These are phyloP conservation scores for Entelurus aequoreus DNA, from an alignment of 2,113 vertebrate species.

Conservation along the genomic window DNA sequence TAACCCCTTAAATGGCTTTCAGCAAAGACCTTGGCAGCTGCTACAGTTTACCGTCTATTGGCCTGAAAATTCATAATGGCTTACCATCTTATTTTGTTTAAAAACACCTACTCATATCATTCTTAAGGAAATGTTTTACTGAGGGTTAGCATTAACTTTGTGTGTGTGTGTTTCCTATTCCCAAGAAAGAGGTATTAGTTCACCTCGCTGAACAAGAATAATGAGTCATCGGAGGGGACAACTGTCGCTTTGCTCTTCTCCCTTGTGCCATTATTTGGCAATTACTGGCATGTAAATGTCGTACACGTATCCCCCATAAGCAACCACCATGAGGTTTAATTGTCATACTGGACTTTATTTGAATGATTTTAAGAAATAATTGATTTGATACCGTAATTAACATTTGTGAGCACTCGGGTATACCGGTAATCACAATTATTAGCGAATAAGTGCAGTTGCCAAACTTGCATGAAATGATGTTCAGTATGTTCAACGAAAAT, in stretches of 20 bases:
- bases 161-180: constrained; percentile 32
- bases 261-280: constrained; percentile 43
- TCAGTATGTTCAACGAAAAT: background rate
- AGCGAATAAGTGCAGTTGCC: constrained; percentile 31
- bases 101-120: constrained; percentile 42
- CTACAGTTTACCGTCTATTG: constrained; percentile 11
- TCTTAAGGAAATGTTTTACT: constrained; percentile 38
- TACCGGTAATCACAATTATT: constrained; percentile 12
- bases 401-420: background rate
- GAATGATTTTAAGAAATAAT: constrained; percentile 41
- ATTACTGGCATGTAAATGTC: constrained; percentile 50
- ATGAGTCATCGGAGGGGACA: constrained; percentile 54
- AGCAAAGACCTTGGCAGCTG: constrained; percentile 17
- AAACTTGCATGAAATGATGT: background rate
- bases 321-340: constrained; percentile 29
- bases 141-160: constrained; percentile 24
- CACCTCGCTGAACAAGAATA: constrained; percentile 70
- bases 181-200: constrained; percentile 61
- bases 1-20: background rate
- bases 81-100: constrained; percentile 42
- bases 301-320: constrained; percentile 12
- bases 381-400: constrained; percentile 30
- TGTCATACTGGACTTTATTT: constrained; percentile 44
- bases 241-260: constrained; percentile 24
- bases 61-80: constrained; percentile 28